Evolutionary conservation across 2,888 invertebrate genomes (phyloP), one percentile per base, ranked within the genome.

Genomic region (Gibbula magus): DNA sequence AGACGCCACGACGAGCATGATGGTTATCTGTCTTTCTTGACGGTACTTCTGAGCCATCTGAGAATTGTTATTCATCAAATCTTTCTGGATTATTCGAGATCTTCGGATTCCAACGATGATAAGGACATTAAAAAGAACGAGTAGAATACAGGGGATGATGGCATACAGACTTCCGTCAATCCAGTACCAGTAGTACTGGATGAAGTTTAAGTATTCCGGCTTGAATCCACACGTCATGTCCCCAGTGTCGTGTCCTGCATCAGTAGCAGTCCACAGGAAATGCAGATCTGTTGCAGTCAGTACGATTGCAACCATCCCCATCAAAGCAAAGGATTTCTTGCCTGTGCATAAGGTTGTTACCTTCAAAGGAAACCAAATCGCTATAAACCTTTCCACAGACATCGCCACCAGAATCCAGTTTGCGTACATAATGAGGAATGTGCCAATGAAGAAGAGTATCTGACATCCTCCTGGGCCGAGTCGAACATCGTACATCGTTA

Each of bases 1-100:
- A 13, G 82, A 75, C 35, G 80, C 66, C 10, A 82, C 80, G 51
- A 85, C 79, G 29, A 85, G 66, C 83, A 85, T 83, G 4, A 83
- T 25, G 61, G 80, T 81, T 4, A 85, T 80, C 76, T 85, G 83
- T 2, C 80, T 76, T 35, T 83, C 80, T 13, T 75, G 51, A 18
- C 39, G 22, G 3, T n/a, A 8, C 16, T 18, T 35, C 16, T 70
- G 70, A 0, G 25, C 13, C 29, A 53, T 8, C 53, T 35, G 52
- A 32, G 73, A n/a, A n/a, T n/a, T n/a, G n/a, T n/a, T n/a, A n/a
- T n/a, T n/a, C n/a, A n/a, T n/a, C n/a, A n/a, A n/a, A n/a, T n/a
- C n/a, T n/a, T n/a, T n/a, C 22, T 51, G 8, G 20, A 16, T 78
- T 3, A 61, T 70, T 52, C 80, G 70, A 0, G 84, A 86, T 25